phyloP scores from a whole-genome alignment of 2,888 invertebrate species.

The Aspidiotus rigidus region DNA sequence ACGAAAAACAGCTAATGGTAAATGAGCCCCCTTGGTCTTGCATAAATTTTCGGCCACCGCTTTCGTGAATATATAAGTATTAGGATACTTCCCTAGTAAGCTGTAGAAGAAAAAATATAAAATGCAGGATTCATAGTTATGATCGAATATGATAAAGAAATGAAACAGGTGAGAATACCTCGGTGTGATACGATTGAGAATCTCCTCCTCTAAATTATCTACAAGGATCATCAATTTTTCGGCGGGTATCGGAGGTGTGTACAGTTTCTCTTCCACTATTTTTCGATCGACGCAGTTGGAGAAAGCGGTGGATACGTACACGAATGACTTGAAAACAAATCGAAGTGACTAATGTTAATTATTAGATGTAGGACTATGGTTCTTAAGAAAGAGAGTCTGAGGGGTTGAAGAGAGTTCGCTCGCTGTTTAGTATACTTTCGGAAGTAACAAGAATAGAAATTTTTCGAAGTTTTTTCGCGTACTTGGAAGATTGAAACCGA shows the following conservation, averaged over 20 bases:
- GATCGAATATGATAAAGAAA: background rate
- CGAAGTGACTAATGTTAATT: too few species aligned
- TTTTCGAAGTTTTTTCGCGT: too few species aligned
- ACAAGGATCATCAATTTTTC: slow-evolving; percentile 36
- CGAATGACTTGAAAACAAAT: slow-evolving; percentile 36
- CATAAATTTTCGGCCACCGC: slow-evolving; percentile 75
- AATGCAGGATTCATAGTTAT: background rate
- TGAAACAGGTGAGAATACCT: slow-evolving; percentile 43
- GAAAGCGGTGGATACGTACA: slow-evolving; percentile 38
- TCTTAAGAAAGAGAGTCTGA: too few species aligned
- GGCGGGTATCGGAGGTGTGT: slow-evolving; percentile 35
- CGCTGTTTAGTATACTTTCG: too few species aligned
- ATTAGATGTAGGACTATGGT: too few species aligned
- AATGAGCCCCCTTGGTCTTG: slow-evolving; percentile 52
- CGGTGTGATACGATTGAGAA: slow-evolving; percentile 37
- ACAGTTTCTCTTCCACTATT: slow-evolving; percentile 36
- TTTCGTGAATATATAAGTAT: slow-evolving; percentile 87
- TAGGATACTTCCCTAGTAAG: slow-evolving; percentile 60
- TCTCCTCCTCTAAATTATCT: slow-evolving; percentile 35
- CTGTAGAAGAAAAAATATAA: slow-evolving; percentile 27
- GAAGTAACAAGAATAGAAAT: too few species aligned
- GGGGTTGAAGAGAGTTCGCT: too few species aligned
- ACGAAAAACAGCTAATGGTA: slow-evolving; percentile 75
- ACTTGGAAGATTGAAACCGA: too few species aligned
- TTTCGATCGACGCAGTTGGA: slow-evolving; percentile 36